These are phyloP conservation scores for Dasyornis broadbenti DNA, from an alignment of 2,113 vertebrate genomes.

Conservation along the genomic window DNA sequence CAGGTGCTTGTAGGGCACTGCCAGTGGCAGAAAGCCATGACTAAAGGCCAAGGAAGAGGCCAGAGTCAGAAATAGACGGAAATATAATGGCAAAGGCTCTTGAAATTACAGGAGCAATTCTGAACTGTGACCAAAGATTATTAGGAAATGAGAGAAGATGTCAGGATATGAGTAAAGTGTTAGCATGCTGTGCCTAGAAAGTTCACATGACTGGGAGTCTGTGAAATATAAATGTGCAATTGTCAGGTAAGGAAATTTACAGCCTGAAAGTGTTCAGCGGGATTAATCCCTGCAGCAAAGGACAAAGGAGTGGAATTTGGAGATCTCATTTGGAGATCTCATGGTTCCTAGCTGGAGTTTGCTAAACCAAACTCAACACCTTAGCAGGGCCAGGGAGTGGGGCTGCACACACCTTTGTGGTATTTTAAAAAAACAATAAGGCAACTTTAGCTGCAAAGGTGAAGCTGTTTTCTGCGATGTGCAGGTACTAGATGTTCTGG, in stretches of 20 bases:
- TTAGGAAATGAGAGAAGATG: background rate
- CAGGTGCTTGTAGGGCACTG: background rate
- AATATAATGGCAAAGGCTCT: background rate
- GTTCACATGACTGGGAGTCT: background rate
- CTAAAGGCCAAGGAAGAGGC: background rate
- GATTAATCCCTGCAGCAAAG: background rate
- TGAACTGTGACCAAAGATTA: background rate
- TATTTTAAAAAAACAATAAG: background rate
- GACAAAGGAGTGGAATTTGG: background rate
- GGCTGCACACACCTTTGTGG: background rate
- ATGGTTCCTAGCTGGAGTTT: background rate
- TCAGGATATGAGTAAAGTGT: background rate
- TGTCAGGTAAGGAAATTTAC: background rate
- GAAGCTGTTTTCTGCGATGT: background rate
- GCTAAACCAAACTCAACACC: background rate
- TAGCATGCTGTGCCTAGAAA: background rate
- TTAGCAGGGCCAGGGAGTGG: fast-evolving
- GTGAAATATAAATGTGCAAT: background rate
- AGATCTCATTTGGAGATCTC: background rate
- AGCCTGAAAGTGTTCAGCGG: background rate
- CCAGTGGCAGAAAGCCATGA: background rate
- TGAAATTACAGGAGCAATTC: background rate
- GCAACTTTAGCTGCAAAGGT: background rate
- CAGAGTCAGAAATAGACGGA: background rate
- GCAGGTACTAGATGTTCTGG: background rate